These are phyloP conservation scores for Anthonomus grandis DNA, from an alignment of 1,140 invertebrate genomes.

Conservation along the genomic window DNA sequence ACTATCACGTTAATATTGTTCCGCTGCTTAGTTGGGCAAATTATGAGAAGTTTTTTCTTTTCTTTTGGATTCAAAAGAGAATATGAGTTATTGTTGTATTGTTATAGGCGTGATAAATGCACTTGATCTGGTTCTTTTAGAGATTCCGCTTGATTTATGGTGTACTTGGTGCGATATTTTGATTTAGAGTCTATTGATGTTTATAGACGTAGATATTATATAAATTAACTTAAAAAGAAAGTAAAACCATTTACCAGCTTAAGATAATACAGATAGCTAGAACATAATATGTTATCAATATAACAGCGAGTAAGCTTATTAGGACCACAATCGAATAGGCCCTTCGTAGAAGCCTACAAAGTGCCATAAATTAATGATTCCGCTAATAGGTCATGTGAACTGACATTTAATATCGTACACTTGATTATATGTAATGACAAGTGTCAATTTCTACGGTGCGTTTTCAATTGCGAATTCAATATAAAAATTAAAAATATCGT, in stretches of 20 bases:
- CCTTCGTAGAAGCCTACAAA: too few species aligned
- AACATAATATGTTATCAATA: conserved; percentile 13
- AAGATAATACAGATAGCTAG: not conserved
- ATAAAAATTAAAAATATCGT: too few species aligned
- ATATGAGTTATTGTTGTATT: not conserved
- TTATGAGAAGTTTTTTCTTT: not conserved
- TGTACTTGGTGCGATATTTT: too few species aligned
- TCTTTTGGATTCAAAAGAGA: not conserved
- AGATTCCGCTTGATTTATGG: too few species aligned
- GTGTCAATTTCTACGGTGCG: too few species aligned
- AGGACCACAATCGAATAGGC: too few species aligned
- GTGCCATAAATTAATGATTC: too few species aligned
- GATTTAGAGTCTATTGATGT: conserved; percentile 2
- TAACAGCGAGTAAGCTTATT: conserved; percentile 33
- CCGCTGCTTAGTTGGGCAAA: not conserved
- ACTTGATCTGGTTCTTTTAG: conserved; percentile 4
- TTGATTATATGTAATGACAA: too few species aligned
- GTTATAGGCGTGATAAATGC: not conserved
- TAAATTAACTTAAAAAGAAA: conserved; percentile 5
- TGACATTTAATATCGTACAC: too few species aligned
- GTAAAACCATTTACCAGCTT: conserved; percentile 14
- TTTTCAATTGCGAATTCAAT: too few species aligned
- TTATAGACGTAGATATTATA: not conserved
- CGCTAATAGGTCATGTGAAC: too few species aligned
- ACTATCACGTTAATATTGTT: not conserved